These are phyloP conservation scores for Ips typographus DNA, from an alignment of 1,140 invertebrate genomes.

Conservation along the genomic window DNA sequence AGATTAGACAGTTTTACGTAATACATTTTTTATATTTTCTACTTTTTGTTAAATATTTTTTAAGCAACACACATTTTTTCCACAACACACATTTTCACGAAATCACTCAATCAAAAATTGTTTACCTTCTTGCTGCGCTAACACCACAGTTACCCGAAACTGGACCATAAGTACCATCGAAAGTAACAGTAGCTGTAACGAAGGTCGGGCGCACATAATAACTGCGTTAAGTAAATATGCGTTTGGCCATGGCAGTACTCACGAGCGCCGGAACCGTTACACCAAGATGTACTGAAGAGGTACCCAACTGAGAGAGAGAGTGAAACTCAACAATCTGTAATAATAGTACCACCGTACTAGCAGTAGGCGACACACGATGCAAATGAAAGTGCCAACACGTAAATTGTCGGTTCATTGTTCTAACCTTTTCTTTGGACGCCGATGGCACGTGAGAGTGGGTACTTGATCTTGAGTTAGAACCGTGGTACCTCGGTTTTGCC, in stretches of 20 bases:
- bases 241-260: constrained; percentile 15
- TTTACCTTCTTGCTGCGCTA: constrained; percentile 31
- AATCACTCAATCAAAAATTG: constrained; percentile 1
- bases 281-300: constrained; percentile 22
- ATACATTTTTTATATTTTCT: no score
- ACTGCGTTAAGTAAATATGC: constrained; percentile 23
- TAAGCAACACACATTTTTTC: background rate
- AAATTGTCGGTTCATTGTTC: constrained; percentile 22
- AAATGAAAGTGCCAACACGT: constrained; percentile 29
- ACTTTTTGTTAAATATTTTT: no score
- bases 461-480: constrained; percentile 10
- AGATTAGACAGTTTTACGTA: no score
- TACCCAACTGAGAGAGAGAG: constrained; percentile 24
- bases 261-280: constrained; percentile 20
- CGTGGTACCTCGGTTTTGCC: constrained; percentile 1
- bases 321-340: constrained; percentile 21
- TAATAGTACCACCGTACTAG: constrained; percentile 14
- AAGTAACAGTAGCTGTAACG: constrained; percentile 28
- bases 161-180: constrained; percentile 27
- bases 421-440: constrained; percentile 5
- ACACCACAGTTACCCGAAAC: constrained; percentile 19
- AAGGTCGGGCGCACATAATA: constrained; percentile 27
- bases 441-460: constrained; percentile 18
- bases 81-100: constrained; percentile 8
- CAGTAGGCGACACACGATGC: constrained; percentile 28